Percentiles rank a stretch among this genome's conserved stretches.
Conservation (phyloP, 2,888 invertebrate species). For the Drosophila diplacantha region DNA sequence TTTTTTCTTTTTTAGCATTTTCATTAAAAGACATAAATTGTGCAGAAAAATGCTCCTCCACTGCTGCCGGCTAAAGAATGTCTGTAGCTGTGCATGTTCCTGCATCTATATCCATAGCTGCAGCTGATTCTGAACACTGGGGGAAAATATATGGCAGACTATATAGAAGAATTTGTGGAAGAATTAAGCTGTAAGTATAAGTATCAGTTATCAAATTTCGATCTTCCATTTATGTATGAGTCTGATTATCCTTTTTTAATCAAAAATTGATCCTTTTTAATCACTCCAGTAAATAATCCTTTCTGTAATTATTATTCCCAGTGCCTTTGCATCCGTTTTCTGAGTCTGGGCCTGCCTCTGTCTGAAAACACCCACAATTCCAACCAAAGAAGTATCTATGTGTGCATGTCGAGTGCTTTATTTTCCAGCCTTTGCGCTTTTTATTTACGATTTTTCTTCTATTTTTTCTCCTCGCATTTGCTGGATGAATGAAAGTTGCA, state of each 20-base stretch:
- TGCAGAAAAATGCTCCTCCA: conserved; percentile 65
- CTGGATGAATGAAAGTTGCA: conserved; percentile 69
- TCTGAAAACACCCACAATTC: conserved; percentile 14
- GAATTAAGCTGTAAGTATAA: too few species aligned
- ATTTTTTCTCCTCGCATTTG: conserved; percentile 48
- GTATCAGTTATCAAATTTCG: background rate
- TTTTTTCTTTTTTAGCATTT: conserved; percentile 50
- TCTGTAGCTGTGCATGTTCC: conserved; percentile 28
- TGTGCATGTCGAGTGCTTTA: conserved; percentile 52
- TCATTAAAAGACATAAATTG: conserved; percentile 74
- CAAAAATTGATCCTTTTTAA: too few species aligned
- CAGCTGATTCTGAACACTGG: conserved; percentile 10
- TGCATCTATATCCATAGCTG: conserved; percentile 20
- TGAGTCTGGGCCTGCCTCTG: conserved; percentile 35
- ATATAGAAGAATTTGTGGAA: background rate
- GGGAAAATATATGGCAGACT: background rate
- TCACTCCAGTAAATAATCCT: too few species aligned
- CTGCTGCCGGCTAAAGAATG: conserved; percentile 41
- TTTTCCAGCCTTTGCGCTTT: conserved; percentile 64
- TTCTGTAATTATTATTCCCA: background rate
- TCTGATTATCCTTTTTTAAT: too few species aligned
- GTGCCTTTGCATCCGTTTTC: conserved; percentile 24
- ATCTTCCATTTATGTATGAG: background rate
- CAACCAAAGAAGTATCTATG: conserved; percentile 54
- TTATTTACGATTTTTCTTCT: conserved; percentile 63